These are phyloP conservation scores for Acanthacorydalis orientalis DNA, from an alignment of 2,888 invertebrate genomes.

Conservation along the genomic window DNA sequence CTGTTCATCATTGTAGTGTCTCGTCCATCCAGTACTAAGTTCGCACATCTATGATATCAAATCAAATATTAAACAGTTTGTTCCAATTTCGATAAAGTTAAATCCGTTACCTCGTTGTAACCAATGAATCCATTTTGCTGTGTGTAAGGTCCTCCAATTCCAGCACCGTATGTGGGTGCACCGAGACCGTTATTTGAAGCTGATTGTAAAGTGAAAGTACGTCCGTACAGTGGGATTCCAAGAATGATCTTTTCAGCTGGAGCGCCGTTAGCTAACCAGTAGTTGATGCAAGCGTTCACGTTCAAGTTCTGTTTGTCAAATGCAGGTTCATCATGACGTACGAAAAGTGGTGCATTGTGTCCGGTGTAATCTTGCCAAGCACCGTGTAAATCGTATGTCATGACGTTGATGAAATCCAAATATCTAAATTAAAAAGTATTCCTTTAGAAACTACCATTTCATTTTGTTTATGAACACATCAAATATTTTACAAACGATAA, in stretches of 20 bases:
- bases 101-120: constrained; percentile 45
- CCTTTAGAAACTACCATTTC: not conserved
- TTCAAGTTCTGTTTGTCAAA: constrained; percentile 20
- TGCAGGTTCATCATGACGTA: constrained; percentile 25
- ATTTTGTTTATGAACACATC: too few relatives aligned
- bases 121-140: constrained; percentile 44
- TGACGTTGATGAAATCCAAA: constrained; percentile 48
- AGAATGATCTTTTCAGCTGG: constrained; percentile 44
- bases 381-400: constrained; percentile 61
- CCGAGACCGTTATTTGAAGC: constrained; percentile 29
- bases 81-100: not conserved
- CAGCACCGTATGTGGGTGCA: constrained; percentile 38
- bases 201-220: constrained; percentile 40
- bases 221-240: constrained; percentile 56
- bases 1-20: constrained; percentile 21
- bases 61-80: not conserved
- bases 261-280: constrained; percentile 38
- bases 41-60: constrained; percentile 19
- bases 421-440: constrained; percentile 25
- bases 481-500: too few relatives aligned
- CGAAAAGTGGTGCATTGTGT: constrained; percentile 47
- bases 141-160: constrained; percentile 45
- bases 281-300: constrained; percentile 28
- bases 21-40: constrained; percentile 17
- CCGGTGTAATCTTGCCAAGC: constrained; percentile 46